Evolutionary conservation across 2,888 invertebrate genomes (phyloP).

Genomic region (Eupithecia centaureata): DNA sequence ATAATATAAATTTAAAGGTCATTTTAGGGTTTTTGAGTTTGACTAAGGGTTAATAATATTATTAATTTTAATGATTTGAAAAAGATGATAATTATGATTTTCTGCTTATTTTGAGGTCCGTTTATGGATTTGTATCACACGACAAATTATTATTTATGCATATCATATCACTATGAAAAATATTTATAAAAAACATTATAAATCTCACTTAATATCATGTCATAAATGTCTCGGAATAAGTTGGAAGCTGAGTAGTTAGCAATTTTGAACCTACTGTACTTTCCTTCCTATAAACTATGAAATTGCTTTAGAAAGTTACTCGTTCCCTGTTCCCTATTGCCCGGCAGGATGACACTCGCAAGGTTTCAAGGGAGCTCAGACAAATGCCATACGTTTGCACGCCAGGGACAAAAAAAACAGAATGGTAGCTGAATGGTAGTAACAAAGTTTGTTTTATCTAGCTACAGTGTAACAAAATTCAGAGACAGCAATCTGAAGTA

Average conservation of each 20-base stretch:
- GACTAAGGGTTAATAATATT: too few species aligned
- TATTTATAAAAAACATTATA: too few species aligned
- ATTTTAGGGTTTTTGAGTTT: too few species aligned
- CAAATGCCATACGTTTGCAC: neutral
- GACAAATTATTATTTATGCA: too few species aligned
- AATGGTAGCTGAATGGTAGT: neutral
- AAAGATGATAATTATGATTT: too few species aligned
- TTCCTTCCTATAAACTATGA: neutral
- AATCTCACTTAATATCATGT: too few species aligned
- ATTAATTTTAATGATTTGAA: too few species aligned
- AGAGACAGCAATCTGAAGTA: neutral
- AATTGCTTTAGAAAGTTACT: neutral
- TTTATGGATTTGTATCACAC: too few species aligned
- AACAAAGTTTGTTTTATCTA: conserved; percentile 4
- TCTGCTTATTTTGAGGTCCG: too few species aligned
- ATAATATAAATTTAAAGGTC: too few species aligned
- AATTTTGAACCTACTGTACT: neutral
- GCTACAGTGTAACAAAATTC: neutral
- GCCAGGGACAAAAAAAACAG: neutral
- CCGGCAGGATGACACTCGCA: neutral
- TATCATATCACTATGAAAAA: too few species aligned
- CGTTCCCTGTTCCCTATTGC: neutral
- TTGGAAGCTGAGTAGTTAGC: neutral
- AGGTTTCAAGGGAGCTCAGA: neutral
- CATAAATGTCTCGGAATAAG: neutral